phyloP scores from a whole-genome alignment of 2,113 vertebrate species.

The Rhinolophus sinicus region DNA sequence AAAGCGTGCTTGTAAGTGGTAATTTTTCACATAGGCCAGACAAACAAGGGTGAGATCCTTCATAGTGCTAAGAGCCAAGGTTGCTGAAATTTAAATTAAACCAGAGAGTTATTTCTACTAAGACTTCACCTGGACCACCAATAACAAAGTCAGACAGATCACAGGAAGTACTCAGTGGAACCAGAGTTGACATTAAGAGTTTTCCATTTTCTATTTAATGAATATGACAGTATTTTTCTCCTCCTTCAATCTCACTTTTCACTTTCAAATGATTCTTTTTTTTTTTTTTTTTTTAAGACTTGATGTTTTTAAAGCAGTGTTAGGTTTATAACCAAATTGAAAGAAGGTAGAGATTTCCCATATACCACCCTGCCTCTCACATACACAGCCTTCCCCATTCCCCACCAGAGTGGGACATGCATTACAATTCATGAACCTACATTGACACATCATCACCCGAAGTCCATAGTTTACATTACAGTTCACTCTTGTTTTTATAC shows the following conservation, averaged over 20 bases:
- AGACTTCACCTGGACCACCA: neutral
- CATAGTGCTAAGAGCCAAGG: neutral
- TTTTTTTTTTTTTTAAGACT: neutral
- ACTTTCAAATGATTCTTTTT: neutral
- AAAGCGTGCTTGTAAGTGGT: neutral
- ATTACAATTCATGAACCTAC: neutral
- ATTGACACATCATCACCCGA: neutral
- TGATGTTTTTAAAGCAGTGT: neutral
- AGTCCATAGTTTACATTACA: neutral
- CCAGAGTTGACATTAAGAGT: neutral
- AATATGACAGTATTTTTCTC: neutral
- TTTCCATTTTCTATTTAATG: neutral
- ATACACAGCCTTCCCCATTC: neutral
- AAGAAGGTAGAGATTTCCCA: neutral
- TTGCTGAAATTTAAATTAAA: neutral
- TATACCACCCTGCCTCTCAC: neutral
- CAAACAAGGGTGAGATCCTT: neutral
- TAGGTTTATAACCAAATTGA: neutral
- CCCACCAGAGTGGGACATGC: neutral
- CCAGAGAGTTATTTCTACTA: neutral
- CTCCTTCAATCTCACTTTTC: neutral
- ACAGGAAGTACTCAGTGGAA: neutral
- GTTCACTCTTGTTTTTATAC: neutral
- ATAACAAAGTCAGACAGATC: neutral
- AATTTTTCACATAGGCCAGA: neutral